Evolutionary conservation across 1,140 invertebrate species (phyloP).

Genomic region (Planococcus citri): DNA sequence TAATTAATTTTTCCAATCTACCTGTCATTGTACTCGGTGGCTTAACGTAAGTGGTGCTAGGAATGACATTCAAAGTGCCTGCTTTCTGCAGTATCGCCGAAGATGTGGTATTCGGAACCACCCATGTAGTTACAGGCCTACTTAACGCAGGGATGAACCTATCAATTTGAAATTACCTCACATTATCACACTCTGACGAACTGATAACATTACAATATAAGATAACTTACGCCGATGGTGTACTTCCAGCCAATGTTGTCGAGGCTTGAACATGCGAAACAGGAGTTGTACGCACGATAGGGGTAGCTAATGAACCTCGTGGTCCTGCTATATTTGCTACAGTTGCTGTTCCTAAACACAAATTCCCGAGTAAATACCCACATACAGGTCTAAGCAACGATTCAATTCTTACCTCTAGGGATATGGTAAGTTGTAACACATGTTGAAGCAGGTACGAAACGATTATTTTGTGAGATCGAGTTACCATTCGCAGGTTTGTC

Average conservation of each 20-base stretch:
- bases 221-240: not conserved
- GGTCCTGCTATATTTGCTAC: slow-evolving; percentile 41
- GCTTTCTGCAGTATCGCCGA: not conserved
- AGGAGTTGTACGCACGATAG: slow-evolving; percentile 35
- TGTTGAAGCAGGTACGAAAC: slow-evolving; percentile 5
- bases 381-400: not conserved
- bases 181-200: not conserved
- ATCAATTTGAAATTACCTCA: not conserved
- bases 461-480: not conserved
- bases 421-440: slow-evolving; percentile 38
- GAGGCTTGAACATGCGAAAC: slow-evolving; percentile 26
- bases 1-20: not conserved
- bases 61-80: not conserved
- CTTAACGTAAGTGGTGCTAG: slow-evolving; percentile 1
- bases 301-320: slow-evolving; percentile 38
- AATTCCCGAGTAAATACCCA: not conserved
- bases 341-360: slow-evolving; percentile 35
- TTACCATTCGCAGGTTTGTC: slow-evolving; percentile 8
- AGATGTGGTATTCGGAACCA: not conserved
- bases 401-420: slow-evolving; percentile 31
- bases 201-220: not conserved
- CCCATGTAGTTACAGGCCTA: not conserved
- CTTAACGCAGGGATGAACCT: slow-evolving; percentile 5
- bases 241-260: not conserved
- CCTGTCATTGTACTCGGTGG: slow-evolving; percentile 11